Percentiles rank a stretch among this genome's conserved stretches.
These are phyloP conservation scores for Littorina saxatilis DNA, from an alignment of 1,140 invertebrate genomes.

Conservation along the genomic window DNA sequence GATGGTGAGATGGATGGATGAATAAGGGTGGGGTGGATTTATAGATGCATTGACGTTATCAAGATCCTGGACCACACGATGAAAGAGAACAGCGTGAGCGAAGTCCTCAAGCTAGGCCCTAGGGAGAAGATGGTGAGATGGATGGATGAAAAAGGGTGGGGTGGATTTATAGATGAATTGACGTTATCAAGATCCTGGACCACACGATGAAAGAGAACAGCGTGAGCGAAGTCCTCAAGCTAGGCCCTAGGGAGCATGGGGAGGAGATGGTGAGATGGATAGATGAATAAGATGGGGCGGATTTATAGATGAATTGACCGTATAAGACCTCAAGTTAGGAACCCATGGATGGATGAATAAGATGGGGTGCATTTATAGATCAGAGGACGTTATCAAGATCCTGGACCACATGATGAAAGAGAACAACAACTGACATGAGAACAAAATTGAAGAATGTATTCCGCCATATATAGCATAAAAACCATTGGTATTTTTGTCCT, in stretches of 20 bases:
- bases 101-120: background rate
- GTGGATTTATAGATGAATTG: background rate
- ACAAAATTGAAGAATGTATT: too few relatives aligned
- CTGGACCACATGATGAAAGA: background rate
- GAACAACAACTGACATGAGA: too few relatives aligned
- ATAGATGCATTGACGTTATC: background rate
- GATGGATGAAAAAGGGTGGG: background rate
- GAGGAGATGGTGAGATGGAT: background rate
- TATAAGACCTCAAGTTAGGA: too few relatives aligned
- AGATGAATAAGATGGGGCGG: too few relatives aligned
- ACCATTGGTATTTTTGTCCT: too few relatives aligned
- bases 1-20: too few relatives aligned
- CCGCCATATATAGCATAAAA: too few relatives aligned
- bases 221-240: slow-evolving; percentile 27
- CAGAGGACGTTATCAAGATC: background rate
- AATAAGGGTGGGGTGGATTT: background rate
- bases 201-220: slow-evolving; percentile 34
- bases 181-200: slow-evolving; percentile 32
- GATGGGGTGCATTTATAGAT: background rate
- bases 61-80: background rate
- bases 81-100: background rate
- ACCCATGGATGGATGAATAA: background rate
- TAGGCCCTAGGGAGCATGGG: slow-evolving; percentile 18
- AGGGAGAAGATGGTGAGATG: background rate
- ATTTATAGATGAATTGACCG: too few relatives aligned